Conservation (phyloP, 2,888 invertebrate species). For the Lasioglossum vierecki region DNA sequence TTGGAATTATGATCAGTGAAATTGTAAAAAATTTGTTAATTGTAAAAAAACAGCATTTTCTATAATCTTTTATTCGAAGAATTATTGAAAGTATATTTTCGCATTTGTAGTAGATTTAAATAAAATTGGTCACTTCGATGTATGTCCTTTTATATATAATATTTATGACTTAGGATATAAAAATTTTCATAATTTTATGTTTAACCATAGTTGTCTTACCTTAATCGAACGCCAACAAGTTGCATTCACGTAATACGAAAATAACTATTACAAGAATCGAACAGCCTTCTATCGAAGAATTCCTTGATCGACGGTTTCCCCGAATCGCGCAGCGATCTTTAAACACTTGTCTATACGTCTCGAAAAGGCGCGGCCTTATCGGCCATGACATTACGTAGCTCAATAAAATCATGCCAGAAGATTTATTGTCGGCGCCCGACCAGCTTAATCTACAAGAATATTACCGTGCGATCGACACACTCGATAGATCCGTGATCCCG, state of each 20-base stretch:
- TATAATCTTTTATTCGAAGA: too few relatives aligned
- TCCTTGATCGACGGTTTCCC: constrained; percentile 9
- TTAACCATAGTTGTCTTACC: not conserved
- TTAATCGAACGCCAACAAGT: not conserved
- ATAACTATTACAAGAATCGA: not conserved
- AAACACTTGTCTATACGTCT: constrained; percentile 6
- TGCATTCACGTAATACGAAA: not conserved
- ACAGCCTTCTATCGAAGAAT: not conserved
- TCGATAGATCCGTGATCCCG: constrained; percentile 31
- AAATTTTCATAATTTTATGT: not conserved
- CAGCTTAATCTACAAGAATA: constrained; percentile 21
- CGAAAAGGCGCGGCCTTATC: constrained; percentile 55
- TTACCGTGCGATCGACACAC: constrained; percentile 17
- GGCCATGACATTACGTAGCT: constrained; percentile 62
- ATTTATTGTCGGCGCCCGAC: constrained; percentile 53
- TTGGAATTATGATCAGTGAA: too few relatives aligned
- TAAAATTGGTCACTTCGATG: too few relatives aligned
- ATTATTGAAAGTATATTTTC: too few relatives aligned
- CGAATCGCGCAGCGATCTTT: constrained; percentile 40
- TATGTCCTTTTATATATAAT: too few relatives aligned
- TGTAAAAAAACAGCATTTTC: too few relatives aligned
- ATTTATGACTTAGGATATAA: too few relatives aligned
- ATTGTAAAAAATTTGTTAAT: too few relatives aligned
- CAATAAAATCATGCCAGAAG: constrained; percentile 26
- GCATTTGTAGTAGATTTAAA: too few relatives aligned